Evolutionary conservation across 2,797 vertebrate genomes (phyloP).

Genomic region (Myoxocephalus aenaeus): DNA sequence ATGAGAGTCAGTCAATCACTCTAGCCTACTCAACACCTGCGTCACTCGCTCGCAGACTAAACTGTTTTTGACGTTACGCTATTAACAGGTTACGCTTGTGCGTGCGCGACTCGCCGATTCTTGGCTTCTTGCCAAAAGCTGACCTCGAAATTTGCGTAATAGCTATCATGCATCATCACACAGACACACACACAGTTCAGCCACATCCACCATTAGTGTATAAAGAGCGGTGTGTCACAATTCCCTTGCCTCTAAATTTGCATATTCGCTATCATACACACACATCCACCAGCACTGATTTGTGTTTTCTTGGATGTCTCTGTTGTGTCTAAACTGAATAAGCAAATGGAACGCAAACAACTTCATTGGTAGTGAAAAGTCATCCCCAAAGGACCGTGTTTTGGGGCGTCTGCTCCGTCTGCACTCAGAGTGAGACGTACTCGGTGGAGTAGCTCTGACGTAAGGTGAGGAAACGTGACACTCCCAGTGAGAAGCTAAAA

Average conservation of each 20-base stretch:
- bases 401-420: background rate
- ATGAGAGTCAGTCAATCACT: no score
- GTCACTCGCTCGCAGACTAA: no score
- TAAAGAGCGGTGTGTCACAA: no score
- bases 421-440: background rate
- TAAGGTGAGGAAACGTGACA: constrained; percentile 59
- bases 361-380: background rate
- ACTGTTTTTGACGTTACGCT: no score
- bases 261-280: background rate
- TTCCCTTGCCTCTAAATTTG: background rate
- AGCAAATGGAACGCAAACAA: background rate
- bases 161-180: no score
- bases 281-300: background rate
- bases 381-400: background rate
- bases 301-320: background rate
- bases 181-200: constrained; percentile 5
- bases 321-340: background rate
- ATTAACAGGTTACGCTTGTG: no score
- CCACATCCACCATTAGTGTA: no score
- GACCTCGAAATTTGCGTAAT: background rate
- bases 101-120: no score
- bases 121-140: no score
- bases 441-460: constrained; percentile 2
- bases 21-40: no score
- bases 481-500: constrained; percentile 54